phyloP scores from a whole-genome alignment of 2,797 vertebrate species.

The Enteromius argenteus region DNA sequence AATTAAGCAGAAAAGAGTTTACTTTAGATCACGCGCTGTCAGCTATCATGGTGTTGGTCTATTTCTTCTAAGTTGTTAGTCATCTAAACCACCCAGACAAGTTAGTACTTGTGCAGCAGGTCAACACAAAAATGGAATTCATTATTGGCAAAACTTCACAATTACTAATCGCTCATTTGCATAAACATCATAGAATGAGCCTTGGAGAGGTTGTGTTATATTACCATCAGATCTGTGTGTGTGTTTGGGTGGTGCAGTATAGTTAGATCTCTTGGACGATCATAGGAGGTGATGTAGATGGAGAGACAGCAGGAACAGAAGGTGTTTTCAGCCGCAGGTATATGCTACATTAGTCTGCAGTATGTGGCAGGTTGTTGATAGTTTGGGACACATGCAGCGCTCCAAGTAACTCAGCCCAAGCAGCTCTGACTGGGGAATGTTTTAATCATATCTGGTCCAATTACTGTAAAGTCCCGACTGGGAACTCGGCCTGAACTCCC shows the following conservation, averaged over 20 bases:
- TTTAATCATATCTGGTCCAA: slow-evolving; percentile 62
- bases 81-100: slow-evolving; percentile 4
- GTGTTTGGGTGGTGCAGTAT: background rate
- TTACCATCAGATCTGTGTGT: background rate
- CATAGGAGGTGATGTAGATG: slow-evolving; percentile 19
- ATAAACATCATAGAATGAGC: background rate
- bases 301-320: slow-evolving; percentile 17
- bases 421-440: slow-evolving; percentile 49
- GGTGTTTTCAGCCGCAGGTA: background rate
- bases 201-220: background rate
- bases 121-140: slow-evolving; percentile 17
- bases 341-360: background rate
- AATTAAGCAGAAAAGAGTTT: slow-evolving; percentile 4
- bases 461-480: slow-evolving; percentile 46
- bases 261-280: slow-evolving; percentile 7
- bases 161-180: background rate
- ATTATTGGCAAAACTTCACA: slow-evolving; percentile 2
- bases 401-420: slow-evolving; percentile 39
- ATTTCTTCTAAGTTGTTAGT: slow-evolving; percentile 14
- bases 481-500: slow-evolving; percentile 25
- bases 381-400: slow-evolving; percentile 43
- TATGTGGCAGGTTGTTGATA: slow-evolving; percentile 43
- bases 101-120: slow-evolving; percentile 1
- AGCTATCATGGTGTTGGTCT: background rate
- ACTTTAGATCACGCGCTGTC: background rate